Conservation (phyloP, 30 jellyfish, hydroid and myxozoan species). For the Aurelia sp. region DNA sequence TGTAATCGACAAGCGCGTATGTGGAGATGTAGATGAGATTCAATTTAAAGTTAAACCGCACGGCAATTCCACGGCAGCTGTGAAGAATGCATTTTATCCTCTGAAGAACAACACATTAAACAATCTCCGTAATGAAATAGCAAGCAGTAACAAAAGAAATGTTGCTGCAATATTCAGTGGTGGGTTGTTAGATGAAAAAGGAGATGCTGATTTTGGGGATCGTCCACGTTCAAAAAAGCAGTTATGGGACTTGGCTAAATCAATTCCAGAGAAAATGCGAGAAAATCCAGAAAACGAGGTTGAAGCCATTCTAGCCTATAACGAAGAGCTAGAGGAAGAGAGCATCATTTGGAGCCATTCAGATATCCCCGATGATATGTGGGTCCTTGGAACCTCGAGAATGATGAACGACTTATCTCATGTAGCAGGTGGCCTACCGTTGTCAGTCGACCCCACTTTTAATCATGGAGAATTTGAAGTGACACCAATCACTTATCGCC, state of each 20-base stretch:
- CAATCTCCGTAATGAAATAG: not conserved
- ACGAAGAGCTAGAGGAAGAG: slow-evolving; percentile 12
- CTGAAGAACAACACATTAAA: slow-evolving; percentile 15
- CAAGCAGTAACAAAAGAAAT: not conserved
- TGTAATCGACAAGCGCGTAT: not conserved
- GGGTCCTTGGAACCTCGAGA: slow-evolving; percentile 20
- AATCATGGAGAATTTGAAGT: slow-evolving; percentile 13
- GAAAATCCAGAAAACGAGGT: slow-evolving; percentile 7
- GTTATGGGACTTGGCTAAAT: too few relatives aligned
- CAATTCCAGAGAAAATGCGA: too few relatives aligned
- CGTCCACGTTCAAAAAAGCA: too few relatives aligned
- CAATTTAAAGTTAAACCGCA: slow-evolving; percentile 6
- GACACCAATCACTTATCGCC: slow-evolving; percentile 28
- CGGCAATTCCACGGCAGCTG: slow-evolving; percentile 2
- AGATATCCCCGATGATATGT: slow-evolving; percentile 20
- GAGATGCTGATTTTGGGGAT: too few relatives aligned
- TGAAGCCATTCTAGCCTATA: not conserved
- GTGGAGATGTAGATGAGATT: slow-evolving; percentile 9
- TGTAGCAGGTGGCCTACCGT: not conserved
- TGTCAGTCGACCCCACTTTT: slow-evolving; percentile 21
- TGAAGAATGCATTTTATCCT: slow-evolving; percentile 4
- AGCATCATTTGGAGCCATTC: slow-evolving; percentile 10
- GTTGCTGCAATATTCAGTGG: not conserved
- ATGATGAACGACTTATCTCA: not conserved
- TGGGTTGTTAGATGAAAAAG: too few relatives aligned